Percentiles rank a stretch among this genome's conserved stretches.
Conservation (phyloP, 2,113 vertebrate genomes). For the Orthonyx spaldingii region DNA sequence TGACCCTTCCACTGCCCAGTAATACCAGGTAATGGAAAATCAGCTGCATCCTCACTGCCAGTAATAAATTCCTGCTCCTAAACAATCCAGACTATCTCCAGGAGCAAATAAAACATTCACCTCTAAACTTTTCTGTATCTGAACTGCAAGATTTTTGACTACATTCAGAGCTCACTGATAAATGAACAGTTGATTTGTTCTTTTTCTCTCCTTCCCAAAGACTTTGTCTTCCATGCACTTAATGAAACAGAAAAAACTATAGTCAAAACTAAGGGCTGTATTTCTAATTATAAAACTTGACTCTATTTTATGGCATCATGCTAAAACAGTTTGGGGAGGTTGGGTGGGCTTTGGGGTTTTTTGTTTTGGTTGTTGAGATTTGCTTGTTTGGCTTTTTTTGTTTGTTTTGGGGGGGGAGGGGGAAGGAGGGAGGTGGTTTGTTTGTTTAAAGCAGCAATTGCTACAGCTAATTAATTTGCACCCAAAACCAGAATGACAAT, state of each 20-base stretch:
- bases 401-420: fast-evolving
- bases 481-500: not conserved
- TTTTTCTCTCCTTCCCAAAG: not conserved
- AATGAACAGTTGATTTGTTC: not conserved
- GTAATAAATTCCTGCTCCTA: not conserved
- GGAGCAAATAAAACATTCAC: not conserved
- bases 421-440: not conserved
- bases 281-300: not conserved
- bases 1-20: not conserved
- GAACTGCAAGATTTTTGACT: not conserved
- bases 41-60: not conserved
- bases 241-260: not conserved
- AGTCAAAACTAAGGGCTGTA: not conserved
- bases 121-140: not conserved
- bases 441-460: not conserved
- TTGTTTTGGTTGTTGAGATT: not conserved
- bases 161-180: not conserved
- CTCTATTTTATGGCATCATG: not conserved
- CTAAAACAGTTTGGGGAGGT: not conserved
- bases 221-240: not conserved
- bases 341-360: not conserved
- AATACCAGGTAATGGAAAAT: conserved; percentile 1
- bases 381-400: not conserved
- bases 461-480: not conserved
- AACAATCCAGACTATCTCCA: not conserved